A percentile compares a stretch with the other conserved stretches of the same genome.
Conservation (phyloP, 2,113 vertebrate species). For the Pygoscelis adeliae region DNA sequence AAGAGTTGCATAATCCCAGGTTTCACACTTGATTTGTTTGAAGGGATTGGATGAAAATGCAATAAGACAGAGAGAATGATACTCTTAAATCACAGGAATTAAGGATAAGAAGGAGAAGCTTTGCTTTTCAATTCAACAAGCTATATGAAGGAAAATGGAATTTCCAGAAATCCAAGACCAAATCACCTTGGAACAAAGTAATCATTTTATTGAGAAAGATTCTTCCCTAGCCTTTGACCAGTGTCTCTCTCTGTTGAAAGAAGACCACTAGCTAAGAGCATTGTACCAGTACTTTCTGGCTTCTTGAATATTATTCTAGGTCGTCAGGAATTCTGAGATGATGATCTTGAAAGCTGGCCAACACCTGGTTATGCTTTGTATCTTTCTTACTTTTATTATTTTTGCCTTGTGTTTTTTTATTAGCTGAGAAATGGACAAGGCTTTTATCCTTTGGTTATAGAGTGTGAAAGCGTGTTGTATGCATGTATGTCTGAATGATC, state of each 20-base stretch:
- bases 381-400: not conserved
- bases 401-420: not conserved
- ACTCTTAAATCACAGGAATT: not conserved
- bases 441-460: not conserved
- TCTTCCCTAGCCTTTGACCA: not conserved
- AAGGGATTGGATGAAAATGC: not conserved
- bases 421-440: not conserved
- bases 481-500: not conserved
- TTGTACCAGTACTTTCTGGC: not conserved
- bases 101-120: not conserved
- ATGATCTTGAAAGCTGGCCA: not conserved
- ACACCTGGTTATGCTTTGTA: not conserved
- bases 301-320: not conserved
- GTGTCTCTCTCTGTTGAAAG: not conserved
- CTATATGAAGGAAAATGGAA: not conserved
- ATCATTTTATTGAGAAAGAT: not conserved
- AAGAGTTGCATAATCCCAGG: not conserved
- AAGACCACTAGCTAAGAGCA: not conserved
- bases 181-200: not conserved
- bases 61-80: not conserved
- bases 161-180: not conserved
- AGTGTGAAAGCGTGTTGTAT: not conserved
- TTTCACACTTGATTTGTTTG: conserved; percentile 5
- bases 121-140: not conserved
- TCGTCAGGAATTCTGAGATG: not conserved